A percentile compares a stretch with the other conserved stretches of the same genome.
Conservation (phyloP, 1,140 invertebrate genomes). For the Pseudomyrmex dendroicus region DNA sequence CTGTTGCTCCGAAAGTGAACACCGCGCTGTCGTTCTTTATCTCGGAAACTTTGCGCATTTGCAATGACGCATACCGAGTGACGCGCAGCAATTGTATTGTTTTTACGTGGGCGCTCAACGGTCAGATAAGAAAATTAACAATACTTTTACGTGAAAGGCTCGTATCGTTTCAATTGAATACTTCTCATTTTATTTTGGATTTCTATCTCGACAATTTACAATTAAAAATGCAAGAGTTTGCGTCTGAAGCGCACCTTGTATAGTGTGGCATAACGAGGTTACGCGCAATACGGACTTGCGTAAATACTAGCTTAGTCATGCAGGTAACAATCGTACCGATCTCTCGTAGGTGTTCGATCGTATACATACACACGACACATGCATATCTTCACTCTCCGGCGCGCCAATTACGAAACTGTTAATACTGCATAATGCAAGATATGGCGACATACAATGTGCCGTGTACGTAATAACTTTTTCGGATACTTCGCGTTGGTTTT, state of each 20-base stretch:
- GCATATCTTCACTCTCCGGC: not conserved
- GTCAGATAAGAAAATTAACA: not conserved
- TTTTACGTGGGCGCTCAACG: not conserved
- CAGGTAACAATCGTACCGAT: conserved; percentile 56
- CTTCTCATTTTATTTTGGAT: not conserved
- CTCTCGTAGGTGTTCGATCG: conserved; percentile 49
- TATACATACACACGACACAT: not conserved
- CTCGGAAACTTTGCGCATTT: not conserved
- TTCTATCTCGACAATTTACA: not conserved
- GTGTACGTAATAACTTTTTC: conserved; percentile 25
- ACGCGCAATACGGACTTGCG: conserved; percentile 54
- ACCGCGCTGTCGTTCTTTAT: not conserved
- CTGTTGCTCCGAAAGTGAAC: not conserved
- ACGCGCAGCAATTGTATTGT: too few relatives aligned
- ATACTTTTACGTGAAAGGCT: too few relatives aligned
- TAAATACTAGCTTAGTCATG: conserved; percentile 57
- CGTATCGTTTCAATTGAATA: conserved; percentile 4
- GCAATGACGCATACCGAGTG: not conserved
- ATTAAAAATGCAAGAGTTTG: not conserved
- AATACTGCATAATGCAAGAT: conserved; percentile 59
- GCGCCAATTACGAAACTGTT: conserved; percentile 57
- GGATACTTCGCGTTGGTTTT: not conserved
- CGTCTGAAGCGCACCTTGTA: conserved; percentile 15
- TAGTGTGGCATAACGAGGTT: conserved; percentile 44
- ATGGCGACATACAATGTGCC: conserved; percentile 29